Base-by-base conservation (phyloP, 2,888 invertebrate species). In the Villa cingulata region DNA sequence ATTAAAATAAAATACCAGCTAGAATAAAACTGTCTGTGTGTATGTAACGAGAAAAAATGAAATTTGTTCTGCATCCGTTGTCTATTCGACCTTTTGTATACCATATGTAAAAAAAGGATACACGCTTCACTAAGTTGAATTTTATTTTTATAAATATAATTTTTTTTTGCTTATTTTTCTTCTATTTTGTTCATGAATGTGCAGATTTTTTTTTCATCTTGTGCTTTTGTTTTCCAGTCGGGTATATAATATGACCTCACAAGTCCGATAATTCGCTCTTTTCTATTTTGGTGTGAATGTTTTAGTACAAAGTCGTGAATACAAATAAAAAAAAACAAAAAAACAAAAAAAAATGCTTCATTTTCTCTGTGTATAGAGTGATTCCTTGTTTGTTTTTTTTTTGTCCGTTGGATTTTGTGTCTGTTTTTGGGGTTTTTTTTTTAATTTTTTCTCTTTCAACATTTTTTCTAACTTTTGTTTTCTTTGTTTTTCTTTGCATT, bases 171-270 rank as follows among this genome's bases (percentile, higher is more conserved):
- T 4, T 7, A 23, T 6, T 23, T 23, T 23, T 23, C 7, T 23
- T 23, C 29, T 3, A 9, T 3, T 32, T 32, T 32, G 12, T 32
- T 12, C 12, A n/a, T n/a, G n/a, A n/a, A n/a, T n/a, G n/a, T n/a
- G n/a, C n/a, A n/a, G n/a, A n/a, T 12, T 32, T 32, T 32, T 12
- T 32, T 32, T 23, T 4, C 7, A 23, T 23, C 4, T 23, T 6
- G 7, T 23, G 41, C 36, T 41, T 41, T 37, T 37, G 34, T 46
- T 46, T 46, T 41, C 37, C 42, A 34, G 41, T 41, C 37, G n/a
- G 23, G n/a, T 42, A 19, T 9, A 12, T 32, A 14, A 32, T 32
- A 32, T 46, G 46, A 46, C 46, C 46, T 46, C 46, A 37, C 46
- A 37, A 42, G 42, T 27, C 37, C 37, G 37, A 41, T 42, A 41